phyloP scores from a whole-genome alignment of 1,140 invertebrate species.

The Cotesia chilonis region DNA sequence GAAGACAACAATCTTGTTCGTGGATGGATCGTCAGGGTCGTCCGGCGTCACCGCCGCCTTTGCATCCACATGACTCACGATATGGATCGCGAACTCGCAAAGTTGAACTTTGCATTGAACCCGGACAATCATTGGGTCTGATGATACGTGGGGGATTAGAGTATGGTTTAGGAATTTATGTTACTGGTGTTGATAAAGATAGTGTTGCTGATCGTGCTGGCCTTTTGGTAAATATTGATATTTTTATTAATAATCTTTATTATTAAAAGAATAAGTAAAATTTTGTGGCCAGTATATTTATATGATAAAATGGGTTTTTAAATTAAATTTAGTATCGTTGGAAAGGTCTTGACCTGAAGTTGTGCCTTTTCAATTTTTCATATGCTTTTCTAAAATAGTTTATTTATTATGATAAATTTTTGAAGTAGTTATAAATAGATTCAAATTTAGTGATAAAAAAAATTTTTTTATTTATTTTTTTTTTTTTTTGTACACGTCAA shows the following conservation, averaged over 20 bases:
- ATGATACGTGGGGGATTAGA: slow-evolving; percentile 94
- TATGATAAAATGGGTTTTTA: too few species aligned
- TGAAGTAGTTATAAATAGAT: too few species aligned
- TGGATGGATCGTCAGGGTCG: slow-evolving; percentile 92
- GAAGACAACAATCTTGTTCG: slow-evolving; percentile 82
- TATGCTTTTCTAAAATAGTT: too few species aligned
- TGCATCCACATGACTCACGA: slow-evolving; percentile 59
- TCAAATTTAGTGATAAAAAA: too few species aligned
- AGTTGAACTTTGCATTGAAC: slow-evolving; percentile 86
- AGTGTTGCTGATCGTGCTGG: slow-evolving; percentile 90
- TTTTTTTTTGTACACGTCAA: too few species aligned
- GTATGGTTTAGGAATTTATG: slow-evolving; percentile 93
- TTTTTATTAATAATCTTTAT: background rate
- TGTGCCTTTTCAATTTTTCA: too few species aligned
- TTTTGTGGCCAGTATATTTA: too few species aligned
- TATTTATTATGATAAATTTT: too few species aligned
- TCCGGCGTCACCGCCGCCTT: slow-evolving; percentile 81
- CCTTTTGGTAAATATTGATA: slow-evolving; percentile 76
- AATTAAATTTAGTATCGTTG: too few species aligned
- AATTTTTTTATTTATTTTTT: too few species aligned
- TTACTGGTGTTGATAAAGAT: slow-evolving; percentile 92
- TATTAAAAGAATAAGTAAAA: too few species aligned
- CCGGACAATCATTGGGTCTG: slow-evolving; percentile 87
- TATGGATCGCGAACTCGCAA: slow-evolving; percentile 65
- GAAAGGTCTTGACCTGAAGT: too few species aligned